These are phyloP conservation scores for Pseudocheirus occidentalis DNA, from an alignment of 2,797 vertebrate genomes.

Conservation along the genomic window DNA sequence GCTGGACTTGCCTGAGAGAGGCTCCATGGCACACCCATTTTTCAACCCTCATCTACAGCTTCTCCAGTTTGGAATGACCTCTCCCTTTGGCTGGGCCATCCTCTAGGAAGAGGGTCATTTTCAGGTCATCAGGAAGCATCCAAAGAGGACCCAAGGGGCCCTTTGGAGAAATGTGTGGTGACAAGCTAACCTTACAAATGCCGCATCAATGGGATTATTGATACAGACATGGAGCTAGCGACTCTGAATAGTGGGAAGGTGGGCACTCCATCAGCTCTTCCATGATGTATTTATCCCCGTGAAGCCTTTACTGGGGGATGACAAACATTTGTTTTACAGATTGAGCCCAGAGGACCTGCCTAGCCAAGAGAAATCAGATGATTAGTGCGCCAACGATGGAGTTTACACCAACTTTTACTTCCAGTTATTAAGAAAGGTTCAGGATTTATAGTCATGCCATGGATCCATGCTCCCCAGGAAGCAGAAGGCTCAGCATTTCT, in stretches of 20 bases:
- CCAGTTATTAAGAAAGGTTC: constrained; percentile 24
- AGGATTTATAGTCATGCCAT: not conserved
- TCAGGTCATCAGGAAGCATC: accelerated
- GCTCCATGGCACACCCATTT: not conserved
- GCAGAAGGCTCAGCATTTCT: not conserved
- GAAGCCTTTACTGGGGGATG: not conserved
- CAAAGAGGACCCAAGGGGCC: accelerated
- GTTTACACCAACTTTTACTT: constrained; percentile 31
- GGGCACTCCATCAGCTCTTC: not conserved
- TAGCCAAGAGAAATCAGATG: constrained; percentile 16
- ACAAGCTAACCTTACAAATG: constrained; percentile 7
- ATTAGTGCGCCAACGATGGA: not conserved
- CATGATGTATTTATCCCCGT: constrained; percentile 39
- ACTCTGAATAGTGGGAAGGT: not conserved
- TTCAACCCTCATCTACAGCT: not conserved
- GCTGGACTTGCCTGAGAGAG: not conserved
- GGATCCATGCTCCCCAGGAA: not conserved
- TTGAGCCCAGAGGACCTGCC: constrained; percentile 54
- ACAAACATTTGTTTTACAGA: constrained; percentile 44
- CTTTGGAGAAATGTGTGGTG: not conserved
- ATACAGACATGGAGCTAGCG: not conserved
- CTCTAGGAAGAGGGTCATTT: accelerated
- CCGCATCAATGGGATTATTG: not conserved
- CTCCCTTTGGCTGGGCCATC: not conserved
- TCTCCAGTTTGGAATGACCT: not conserved